phyloP scores from a whole-genome alignment of 2,888 invertebrate species.

The Sphaerophoria rueppellii region DNA sequence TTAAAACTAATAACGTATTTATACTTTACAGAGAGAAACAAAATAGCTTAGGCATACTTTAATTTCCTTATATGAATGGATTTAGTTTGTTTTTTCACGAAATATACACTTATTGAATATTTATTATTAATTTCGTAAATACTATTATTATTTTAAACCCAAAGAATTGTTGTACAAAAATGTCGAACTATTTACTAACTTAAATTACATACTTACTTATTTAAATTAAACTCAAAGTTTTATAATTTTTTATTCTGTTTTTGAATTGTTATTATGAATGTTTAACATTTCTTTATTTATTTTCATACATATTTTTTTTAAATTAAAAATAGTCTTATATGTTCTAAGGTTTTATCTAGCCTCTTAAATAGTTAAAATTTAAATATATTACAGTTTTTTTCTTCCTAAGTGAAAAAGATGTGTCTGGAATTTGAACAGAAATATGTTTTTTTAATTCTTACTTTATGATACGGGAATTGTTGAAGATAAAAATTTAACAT shows the following conservation, averaged over 20 bases:
- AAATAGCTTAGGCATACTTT: constrained; percentile 52
- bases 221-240: constrained; percentile 41
- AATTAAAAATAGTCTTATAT: constrained; percentile 58
- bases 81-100: constrained; percentile 29
- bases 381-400: constrained; percentile 52
- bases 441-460: not conserved
- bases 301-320: constrained; percentile 10
- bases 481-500: not conserved
- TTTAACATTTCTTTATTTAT: constrained; percentile 24
- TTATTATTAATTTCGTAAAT: constrained; percentile 31
- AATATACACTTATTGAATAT: constrained; percentile 67
- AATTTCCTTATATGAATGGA: not conserved
- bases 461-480: not conserved
- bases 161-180: constrained; percentile 64
- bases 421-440: constrained; percentile 47
- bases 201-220: constrained; percentile 42
- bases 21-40: constrained; percentile 62
- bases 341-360: constrained; percentile 58
- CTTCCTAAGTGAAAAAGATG: constrained; percentile 71
- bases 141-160: constrained; percentile 26
- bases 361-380: constrained; percentile 25
- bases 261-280: constrained; percentile 17
- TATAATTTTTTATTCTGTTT: constrained; percentile 1
- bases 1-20: constrained; percentile 13
- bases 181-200: constrained; percentile 59